Base-by-base conservation (phyloP, 2,888 invertebrate genomes). In the Chironomus riparius region DNA sequence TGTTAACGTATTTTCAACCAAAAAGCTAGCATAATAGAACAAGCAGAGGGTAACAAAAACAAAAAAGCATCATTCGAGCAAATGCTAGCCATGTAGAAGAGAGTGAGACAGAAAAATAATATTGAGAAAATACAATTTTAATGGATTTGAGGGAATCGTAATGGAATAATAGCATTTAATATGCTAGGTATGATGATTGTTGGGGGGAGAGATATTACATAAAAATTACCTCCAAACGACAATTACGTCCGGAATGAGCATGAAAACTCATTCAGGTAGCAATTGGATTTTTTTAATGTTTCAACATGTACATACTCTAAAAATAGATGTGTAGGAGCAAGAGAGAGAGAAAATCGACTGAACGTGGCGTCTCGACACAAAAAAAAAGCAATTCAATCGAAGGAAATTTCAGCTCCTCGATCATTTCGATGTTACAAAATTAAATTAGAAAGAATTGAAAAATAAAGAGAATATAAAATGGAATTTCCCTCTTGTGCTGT, bases 201-300 rank as follows among this genome's bases (percentile, higher is more conserved):
- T 56, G 56, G 18, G 15, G 18, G 56, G 7, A 22, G 4, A 47
- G 68, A 74, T 68, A 74, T 74, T 74, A 74, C 74, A 74, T 74
- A 48, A 74, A 65, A 74, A 74, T 74, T 68, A 74, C 74, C 24
- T 56, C 15, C 21, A 24, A 62, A 74, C 74, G 74, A 74, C 74
- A 74, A 74, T 74, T 74, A 74, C 74, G 65, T 65, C 24, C 65
- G 22, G 65, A 56, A 56, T 56, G 56, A 56, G 15, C 56, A 18
- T 72, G 68, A 24, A 72, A 72, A 47, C 72, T 61, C 72, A 72
- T 74, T 74, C 74, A 68, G 38, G 21, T 38, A 48, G 74, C 74
- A 74, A 68, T 74, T 74, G 56, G 62, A 73, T 73, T 74, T 65
- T 47, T 18, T 72, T 61, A 28, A 15, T 56, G 18, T 56, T 56